Evolutionary conservation across 1,140 invertebrate genomes (phyloP).

Genomic region (Lutraria rhynchaena): DNA sequence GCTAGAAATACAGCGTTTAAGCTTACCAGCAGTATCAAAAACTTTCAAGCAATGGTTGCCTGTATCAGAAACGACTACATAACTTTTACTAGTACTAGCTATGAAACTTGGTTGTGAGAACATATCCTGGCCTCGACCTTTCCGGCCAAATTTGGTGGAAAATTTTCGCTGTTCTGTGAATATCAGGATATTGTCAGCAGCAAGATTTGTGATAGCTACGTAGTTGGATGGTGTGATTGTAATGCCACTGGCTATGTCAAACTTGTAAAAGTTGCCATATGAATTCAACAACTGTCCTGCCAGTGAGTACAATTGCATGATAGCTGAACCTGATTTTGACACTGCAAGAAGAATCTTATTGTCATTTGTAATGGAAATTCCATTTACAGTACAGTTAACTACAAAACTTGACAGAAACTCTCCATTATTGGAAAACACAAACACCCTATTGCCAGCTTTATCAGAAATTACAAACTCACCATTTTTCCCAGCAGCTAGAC

Average conservation of each 20-base stretch:
- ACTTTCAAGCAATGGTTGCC: constrained; percentile 77
- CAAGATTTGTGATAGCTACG: constrained; percentile 82
- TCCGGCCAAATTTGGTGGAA: constrained; percentile 97
- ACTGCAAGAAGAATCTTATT: constrained; percentile 75
- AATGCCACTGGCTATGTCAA: constrained; percentile 77
- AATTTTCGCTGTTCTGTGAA: constrained; percentile 99
- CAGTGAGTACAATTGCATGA: constrained; percentile 71
- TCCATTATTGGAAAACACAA: constrained; percentile 73
- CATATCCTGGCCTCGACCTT: constrained; percentile 92
- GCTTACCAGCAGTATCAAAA: constrained; percentile 74
- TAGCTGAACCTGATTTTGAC: constrained; percentile 67
- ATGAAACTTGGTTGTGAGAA: constrained; percentile 74
- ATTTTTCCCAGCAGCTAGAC: constrained; percentile 69
- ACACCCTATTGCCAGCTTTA: constrained; percentile 71
- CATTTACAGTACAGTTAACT: constrained; percentile 70
- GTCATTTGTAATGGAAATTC: constrained; percentile 70
- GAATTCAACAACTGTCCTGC: constrained; percentile 69
- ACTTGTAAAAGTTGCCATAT: constrained; percentile 74
- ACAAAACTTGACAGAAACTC: constrained; percentile 68
- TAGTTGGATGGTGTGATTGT: constrained; percentile 68
- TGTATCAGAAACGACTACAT: constrained; percentile 77
- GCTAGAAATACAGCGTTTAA: constrained; percentile 73
- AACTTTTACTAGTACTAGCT: constrained; percentile 71
- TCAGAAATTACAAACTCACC: constrained; percentile 77
- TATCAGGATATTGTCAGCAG: constrained; percentile 96